Base-by-base conservation (phyloP, 2,888 invertebrate species). In the Nudaria mundana region DNA sequence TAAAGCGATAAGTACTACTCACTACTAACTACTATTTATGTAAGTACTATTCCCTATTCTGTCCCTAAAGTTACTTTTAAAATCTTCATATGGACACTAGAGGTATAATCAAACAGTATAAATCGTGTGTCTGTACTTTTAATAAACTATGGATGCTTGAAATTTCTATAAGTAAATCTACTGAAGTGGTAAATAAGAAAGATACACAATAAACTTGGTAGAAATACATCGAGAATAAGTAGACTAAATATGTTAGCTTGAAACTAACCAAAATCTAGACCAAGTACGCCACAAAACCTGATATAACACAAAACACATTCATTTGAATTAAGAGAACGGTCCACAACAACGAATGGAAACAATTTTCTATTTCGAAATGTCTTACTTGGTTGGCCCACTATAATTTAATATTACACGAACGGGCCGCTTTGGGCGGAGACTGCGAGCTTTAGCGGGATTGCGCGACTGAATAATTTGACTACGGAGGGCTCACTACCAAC, bases 351-450 rank as follows among this genome's bases (percentile, higher is more conserved):
- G 57, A 61, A 61, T 57, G 48, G 55, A 61, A 54, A 59, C 59
- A 76, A 81, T 84, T 83, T 84, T 83, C 84, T 76, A 79, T 84
- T 83, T 81, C 72, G 72, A 81, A 84, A 83, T 79, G 76, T 75
- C 76, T 78, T 81, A 75, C 55, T 61, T 61, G 80, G 76, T 67
- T 61, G 80, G 76, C 68, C 76, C 74, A 79, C 82, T 84, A 82
- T 85, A 84, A 85, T 85, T 85, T 85, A 86, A 86, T 86, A 85
- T 84, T 84, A 84, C 83, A 83, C 76, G 76, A 81, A 63, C 74
- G 53, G 62, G 56, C 53, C 59, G 63, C 59, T 61, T 51, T 62
- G 59, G 55, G 66, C 64, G 59, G 70, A 65, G 78, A 69, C 69
- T 69, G 75, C 68, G 71, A 75, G 84, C 80, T 79, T 76, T 80